Conservation (phyloP, 2,113 vertebrate species). For the Lycaon pictus region DNA sequence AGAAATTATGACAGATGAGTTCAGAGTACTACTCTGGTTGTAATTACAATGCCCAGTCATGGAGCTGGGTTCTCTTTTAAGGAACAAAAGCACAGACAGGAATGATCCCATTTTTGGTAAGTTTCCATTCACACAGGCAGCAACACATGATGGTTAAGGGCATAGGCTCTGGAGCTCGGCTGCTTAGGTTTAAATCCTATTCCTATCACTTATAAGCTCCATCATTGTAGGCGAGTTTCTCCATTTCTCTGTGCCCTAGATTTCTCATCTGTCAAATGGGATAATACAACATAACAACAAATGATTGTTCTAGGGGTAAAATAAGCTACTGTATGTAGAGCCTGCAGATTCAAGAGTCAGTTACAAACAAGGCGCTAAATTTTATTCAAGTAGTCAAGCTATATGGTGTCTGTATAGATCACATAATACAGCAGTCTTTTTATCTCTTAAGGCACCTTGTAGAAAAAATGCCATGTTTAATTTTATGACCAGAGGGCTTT, state of each 20-base stretch:
- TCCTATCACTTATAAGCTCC: background rate
- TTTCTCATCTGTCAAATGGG: conserved; percentile 24
- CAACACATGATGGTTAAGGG: background rate
- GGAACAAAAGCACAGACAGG: background rate
- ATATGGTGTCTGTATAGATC: background rate
- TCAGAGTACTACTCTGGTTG: background rate
- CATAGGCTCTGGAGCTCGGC: background rate
- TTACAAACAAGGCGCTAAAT: background rate
- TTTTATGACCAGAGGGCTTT: conserved; percentile 29
- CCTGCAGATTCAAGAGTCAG: background rate
- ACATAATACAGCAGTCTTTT: background rate
- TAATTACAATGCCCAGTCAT: background rate
- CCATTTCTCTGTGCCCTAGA: background rate
- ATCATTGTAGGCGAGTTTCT: background rate
- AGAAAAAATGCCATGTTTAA: background rate
- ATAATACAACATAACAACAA: background rate
- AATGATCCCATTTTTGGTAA: background rate
- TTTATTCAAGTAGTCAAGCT: background rate
- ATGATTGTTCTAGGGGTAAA: background rate
- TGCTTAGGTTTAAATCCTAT: background rate
- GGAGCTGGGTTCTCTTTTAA: background rate
- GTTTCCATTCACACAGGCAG: background rate
- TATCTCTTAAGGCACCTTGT: background rate
- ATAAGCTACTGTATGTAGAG: background rate
- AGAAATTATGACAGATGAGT: background rate